These are phyloP conservation scores for Spea hammondii DNA, from an alignment of 2,797 vertebrate genomes.

Conservation along the genomic window DNA sequence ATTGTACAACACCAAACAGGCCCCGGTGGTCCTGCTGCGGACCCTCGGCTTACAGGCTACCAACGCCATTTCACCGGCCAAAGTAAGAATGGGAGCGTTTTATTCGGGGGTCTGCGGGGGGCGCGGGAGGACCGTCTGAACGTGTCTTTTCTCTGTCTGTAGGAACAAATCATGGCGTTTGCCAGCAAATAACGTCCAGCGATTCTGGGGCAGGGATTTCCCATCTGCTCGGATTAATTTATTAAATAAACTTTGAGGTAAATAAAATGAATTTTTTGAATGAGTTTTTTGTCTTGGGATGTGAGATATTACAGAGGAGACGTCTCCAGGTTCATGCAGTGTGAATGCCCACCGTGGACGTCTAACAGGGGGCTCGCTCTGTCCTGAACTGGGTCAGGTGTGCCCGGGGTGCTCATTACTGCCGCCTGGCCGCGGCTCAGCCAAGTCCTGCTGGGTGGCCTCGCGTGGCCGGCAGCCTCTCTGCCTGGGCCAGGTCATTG, in stretches of 20 bases:
- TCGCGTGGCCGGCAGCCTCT: too few relatives aligned
- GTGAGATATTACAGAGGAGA: too few relatives aligned
- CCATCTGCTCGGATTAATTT: background rate
- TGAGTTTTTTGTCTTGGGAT: too few relatives aligned
- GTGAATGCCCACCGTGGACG: too few relatives aligned
- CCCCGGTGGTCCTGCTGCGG: slow-evolving; percentile 83
- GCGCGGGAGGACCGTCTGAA: background rate
- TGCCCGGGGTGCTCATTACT: background rate
- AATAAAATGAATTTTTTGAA: background rate
- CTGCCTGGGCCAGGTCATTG: background rate
- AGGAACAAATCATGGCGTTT: slow-evolving; percentile 94
- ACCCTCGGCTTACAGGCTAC: slow-evolving; percentile 92
- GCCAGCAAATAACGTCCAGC: slow-evolving; percentile 81
- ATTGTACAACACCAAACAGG: slow-evolving; percentile 83
- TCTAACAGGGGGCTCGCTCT: too few relatives aligned
- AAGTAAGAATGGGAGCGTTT: slow-evolving; percentile 72
- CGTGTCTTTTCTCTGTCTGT: slow-evolving; percentile 37
- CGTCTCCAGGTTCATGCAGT: too few relatives aligned
- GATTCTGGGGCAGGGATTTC: background rate
- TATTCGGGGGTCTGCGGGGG: too few relatives aligned
- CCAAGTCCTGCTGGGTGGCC: too few relatives aligned
- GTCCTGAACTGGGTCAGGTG: too few relatives aligned
- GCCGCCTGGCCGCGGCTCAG: background rate
- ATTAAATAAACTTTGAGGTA: slow-evolving; percentile 3
- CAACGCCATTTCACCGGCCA: slow-evolving; percentile 81